Evolutionary conservation across 2,113 vertebrate species (phyloP).

Genomic region (Crotalus horridus): DNA sequence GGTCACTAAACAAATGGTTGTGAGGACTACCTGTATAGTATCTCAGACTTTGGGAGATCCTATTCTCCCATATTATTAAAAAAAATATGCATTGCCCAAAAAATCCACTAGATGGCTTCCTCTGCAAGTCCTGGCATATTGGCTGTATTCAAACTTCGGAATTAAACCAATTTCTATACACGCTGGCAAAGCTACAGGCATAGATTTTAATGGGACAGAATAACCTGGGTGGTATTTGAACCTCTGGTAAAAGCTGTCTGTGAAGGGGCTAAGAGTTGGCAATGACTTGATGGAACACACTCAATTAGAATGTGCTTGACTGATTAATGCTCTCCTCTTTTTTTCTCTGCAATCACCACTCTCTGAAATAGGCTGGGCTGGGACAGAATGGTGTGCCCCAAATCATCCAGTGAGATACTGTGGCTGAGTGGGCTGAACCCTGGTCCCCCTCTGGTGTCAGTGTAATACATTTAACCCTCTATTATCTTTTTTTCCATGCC

Average conservation of each 20-base stretch:
- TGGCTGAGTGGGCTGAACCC: not conserved
- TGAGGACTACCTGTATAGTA: not conserved
- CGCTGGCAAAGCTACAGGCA: not conserved
- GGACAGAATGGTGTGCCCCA: not conserved
- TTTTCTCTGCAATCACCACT: not conserved
- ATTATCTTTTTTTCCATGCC: not conserved
- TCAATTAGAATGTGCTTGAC: not conserved
- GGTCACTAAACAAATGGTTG: not conserved
- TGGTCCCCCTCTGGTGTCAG: not conserved
- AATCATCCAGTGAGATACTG: not conserved
- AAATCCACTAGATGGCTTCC: not conserved
- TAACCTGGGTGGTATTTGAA: not conserved
- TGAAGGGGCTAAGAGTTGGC: not conserved
- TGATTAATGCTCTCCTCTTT: not conserved
- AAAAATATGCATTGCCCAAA: not conserved
- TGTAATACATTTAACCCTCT: not conserved
- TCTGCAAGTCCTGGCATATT: not conserved
- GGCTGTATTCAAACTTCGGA: not conserved
- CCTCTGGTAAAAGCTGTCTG: not conserved
- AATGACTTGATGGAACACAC: not conserved
- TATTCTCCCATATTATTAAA: not conserved
- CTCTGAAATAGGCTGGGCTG: not conserved
- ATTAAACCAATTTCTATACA: not conserved
- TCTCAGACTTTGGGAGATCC: not conserved
- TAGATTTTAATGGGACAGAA: not conserved